Conservation (phyloP, 2,888 invertebrate species). For the Philhelius pedissequus region DNA sequence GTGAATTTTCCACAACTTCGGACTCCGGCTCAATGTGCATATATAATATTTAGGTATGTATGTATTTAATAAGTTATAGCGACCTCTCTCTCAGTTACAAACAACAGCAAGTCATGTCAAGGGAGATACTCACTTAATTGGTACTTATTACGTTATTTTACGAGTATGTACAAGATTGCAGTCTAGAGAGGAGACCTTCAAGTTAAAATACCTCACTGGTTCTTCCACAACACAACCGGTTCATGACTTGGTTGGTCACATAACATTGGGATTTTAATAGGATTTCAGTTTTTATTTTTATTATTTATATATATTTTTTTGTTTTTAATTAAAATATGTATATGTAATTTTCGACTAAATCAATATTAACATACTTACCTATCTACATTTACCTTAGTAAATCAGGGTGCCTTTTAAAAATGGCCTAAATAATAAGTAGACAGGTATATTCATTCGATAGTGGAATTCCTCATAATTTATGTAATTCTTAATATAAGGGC, state of each 20-base stretch:
- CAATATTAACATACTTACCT: constrained; percentile 11
- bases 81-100: constrained; percentile 29
- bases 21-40: background rate
- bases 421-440: no score
- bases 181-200: constrained; percentile 41
- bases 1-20: constrained; percentile 9
- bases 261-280: constrained; percentile 39
- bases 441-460: constrained; percentile 4
- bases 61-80: constrained; percentile 2
- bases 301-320: background rate
- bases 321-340: constrained; percentile 11
- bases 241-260: constrained; percentile 14
- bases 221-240: constrained; percentile 45
- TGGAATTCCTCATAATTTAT: background rate
- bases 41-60: background rate
- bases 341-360: constrained; percentile 25
- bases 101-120: constrained; percentile 46
- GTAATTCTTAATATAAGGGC: background rate
- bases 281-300: background rate
- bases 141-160: constrained; percentile 40
- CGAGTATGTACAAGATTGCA: constrained; percentile 41
- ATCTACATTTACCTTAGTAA: background rate
- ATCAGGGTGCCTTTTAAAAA: constrained; percentile 3
- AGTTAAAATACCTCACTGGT: constrained; percentile 35
- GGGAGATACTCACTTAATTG: constrained; percentile 53